These are phyloP conservation scores for Mesocricetus auratus DNA, from an alignment of 2,113 vertebrate species.

Conservation along the genomic window DNA sequence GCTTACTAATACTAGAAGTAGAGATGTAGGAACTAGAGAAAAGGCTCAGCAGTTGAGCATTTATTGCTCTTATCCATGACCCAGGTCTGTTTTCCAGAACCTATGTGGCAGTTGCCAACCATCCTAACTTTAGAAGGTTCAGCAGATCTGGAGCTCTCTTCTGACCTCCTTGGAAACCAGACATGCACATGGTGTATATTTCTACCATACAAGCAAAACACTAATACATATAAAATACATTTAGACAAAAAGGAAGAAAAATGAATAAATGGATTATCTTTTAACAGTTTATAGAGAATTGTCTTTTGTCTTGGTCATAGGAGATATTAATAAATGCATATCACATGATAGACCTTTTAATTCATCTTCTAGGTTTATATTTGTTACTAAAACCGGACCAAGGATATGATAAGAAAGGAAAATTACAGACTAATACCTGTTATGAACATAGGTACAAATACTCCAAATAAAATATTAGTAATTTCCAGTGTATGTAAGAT, in stretches of 20 bases:
- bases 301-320: background rate
- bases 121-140: background rate
- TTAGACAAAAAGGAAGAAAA: background rate
- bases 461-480: constrained; percentile 11
- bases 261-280: background rate
- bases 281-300: background rate
- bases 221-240: background rate
- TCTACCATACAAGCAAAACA: background rate
- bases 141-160: background rate
- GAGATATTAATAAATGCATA: background rate
- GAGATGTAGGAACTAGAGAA: background rate
- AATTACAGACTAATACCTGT: background rate
- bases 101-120: no score
- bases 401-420: background rate
- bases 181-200: background rate
- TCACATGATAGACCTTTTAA: background rate
- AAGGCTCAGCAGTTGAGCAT: background rate
- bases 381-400: background rate
- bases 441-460: constrained; percentile 9
- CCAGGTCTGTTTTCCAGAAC: background rate
- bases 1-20: background rate
- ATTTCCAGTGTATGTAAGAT: background rate
- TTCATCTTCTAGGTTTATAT: constrained; percentile 28
- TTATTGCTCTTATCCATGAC: background rate
- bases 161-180: background rate